Evolutionary conservation across 53 echinoderm and acorn worm species (phyloP), one percentile per base, ranked within the genome.

Genomic region (Henricia sp.): DNA sequence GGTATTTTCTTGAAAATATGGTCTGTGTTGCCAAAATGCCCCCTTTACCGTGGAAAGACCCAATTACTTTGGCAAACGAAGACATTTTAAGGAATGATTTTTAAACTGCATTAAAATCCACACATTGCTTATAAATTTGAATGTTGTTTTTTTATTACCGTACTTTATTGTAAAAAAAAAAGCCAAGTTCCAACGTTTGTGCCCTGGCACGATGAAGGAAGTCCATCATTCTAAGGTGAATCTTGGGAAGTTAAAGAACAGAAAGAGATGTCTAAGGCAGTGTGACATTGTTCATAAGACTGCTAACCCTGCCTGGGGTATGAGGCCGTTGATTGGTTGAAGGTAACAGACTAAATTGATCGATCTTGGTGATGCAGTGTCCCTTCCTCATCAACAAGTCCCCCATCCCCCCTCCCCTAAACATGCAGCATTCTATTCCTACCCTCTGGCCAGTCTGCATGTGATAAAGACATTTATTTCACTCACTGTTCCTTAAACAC

Each of bases 391-490:
- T 73, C 78, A 80, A 80, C 80, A 80, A 60, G 80, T 80, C 64
- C 62, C 33, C 50, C n/a, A 50, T 80, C 50, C 64, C 2, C 32
- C 30, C 9, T 9, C 23, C 58, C 42, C 26, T 16, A 37, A 12
- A 3, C n/a, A n/a, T n/a, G n/a, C n/a, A n/a, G n/a, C n/a, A n/a
- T 80, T 63, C 12, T 26, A 63, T 24, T 58, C 71, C 43, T 30
- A 46, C 21, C 80, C 48, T 60, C 64, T 9, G 52, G 62, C 64
- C 80, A 80, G 57, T 67, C n/a, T 55, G 55, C 46, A 70, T 17
- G 58, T 57, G 80, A 63, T 80, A 26, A 63, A 80, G 80, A 80
- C 80, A 80, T 78, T 62, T 46, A 10, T 46, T 57, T 64, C 77
- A 59, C 77, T 64, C 80, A 34, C 19, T 2, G 35, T 54, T 32